Base-by-base conservation (phyloP, 2,113 vertebrate species). In the Coreoperca whiteheadi region DNA sequence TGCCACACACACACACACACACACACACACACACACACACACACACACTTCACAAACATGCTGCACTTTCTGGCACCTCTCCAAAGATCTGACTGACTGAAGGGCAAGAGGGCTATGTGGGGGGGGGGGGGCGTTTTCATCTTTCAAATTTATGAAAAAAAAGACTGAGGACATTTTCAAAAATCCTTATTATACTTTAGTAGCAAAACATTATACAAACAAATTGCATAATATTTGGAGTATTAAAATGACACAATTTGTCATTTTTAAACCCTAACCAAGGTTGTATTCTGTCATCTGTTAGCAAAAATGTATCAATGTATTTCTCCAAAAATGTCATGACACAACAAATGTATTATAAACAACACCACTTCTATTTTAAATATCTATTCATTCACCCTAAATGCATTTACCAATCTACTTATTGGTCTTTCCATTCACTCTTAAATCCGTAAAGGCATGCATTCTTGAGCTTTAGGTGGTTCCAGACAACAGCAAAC, bases 11-110 rank as follows among this genome's bases (percentile, higher is more conserved):
- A 23, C 43, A 63, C 57, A 21, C 9, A 11, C 21, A 53, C 21
- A 51, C 14, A 25, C 41, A n/a, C 30, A 48, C 65, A 48, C 65
- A 48, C 7, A 25, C 34, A 65, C 63, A 68, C 43, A 51, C 66
- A 48, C 23, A 67, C n/a, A 67, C 65, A 67, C 14, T 81, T 78
- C 77, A 68, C 18, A 68, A 69, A 72, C 71, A 75, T 72, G 68
- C 81, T 74, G 66, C 76, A 82, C 43, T 84, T 65, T 15, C 75
- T 84, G 87, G 81, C 84, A 79, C 56, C 48, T 69, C 79, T 89
- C 68, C 81, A 87, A 67, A 77, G 30, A 80, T 43, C 63, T 50
- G 59, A 65, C 75, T 71, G 65, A 61, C 34, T 10, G 6, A 34
- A 14, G 18, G 18, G 34, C 53, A 41, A 41, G 73, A 53, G 63